A percentile compares a stretch with the other conserved stretches of the same genome.
These are phyloP conservation scores for Synergus japonicus DNA, from an alignment of 2,888 invertebrate genomes.

Conservation along the genomic window DNA sequence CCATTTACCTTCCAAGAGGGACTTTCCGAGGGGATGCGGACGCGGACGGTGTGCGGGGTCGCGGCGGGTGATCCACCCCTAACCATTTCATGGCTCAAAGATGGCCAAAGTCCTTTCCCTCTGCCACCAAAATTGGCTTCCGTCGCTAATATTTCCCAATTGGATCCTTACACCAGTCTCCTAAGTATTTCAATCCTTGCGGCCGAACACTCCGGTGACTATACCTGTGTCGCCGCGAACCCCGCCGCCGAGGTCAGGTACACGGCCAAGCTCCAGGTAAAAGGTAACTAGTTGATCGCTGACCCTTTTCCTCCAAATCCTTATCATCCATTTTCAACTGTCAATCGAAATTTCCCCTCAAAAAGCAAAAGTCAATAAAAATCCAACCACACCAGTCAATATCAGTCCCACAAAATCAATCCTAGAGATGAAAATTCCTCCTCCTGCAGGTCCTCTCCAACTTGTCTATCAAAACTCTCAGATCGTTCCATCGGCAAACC, in stretches of 20 bases:
- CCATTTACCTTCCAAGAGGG: constrained; percentile 91
- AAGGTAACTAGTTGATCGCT: constrained; percentile 83
- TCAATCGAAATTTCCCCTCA: not conserved
- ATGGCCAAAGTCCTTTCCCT: constrained; percentile 82
- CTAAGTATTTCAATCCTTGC: constrained; percentile 88
- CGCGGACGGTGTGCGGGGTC: constrained; percentile 89
- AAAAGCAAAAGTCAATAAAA: not conserved
- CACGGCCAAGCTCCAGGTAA: constrained; percentile 88
- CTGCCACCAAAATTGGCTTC: constrained; percentile 82
- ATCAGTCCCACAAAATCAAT: not conserved
- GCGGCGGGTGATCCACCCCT: constrained; percentile 90
- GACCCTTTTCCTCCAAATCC: constrained; percentile 60
- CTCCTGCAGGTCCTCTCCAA: constrained; percentile 16
- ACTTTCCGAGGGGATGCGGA: constrained; percentile 89
- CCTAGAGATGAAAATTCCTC: not conserved
- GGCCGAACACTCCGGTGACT: constrained; percentile 87
- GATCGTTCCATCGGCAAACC: constrained; percentile 27
- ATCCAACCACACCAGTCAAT: not conserved
- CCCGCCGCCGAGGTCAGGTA: constrained; percentile 88
- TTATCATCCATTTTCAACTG: not conserved
- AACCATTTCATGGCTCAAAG: constrained; percentile 89
- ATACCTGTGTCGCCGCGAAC: constrained; percentile 88
- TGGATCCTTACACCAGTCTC: constrained; percentile 88
- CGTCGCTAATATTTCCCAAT: constrained; percentile 83
- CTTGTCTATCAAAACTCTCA: not conserved